Evolutionary conservation across 1,140 invertebrate species (phyloP).

Genomic region (Bombus waltoni): DNA sequence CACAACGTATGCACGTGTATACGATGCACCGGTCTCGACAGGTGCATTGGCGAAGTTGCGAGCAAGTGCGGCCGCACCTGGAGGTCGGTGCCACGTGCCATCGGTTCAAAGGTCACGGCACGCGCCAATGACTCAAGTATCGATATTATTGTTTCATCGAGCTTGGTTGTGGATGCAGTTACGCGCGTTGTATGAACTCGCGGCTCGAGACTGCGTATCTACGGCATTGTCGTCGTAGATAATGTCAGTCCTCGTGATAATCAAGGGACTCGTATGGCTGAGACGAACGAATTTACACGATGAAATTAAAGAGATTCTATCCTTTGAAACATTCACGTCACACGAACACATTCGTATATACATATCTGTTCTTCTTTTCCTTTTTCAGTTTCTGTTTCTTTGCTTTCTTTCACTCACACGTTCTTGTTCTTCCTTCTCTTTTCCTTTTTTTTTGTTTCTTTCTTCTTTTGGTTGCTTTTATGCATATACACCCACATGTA

Average conservation of each 20-base stretch:
- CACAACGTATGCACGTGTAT: slow-evolving; percentile 26
- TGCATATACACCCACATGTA: slow-evolving; percentile 34
- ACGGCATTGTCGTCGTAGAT: background rate
- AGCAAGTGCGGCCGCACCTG: slow-evolving; percentile 25
- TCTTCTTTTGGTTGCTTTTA: slow-evolving; percentile 1
- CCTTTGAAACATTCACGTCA: background rate
- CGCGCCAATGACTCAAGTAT: slow-evolving; percentile 31
- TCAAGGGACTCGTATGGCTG: background rate
- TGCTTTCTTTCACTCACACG: background rate
- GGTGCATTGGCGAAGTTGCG: slow-evolving; percentile 3
- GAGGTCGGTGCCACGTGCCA: slow-evolving; percentile 42
- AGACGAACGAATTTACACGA: background rate
- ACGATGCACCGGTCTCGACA: slow-evolving; percentile 18
- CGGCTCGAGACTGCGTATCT: background rate
- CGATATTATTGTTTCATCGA: slow-evolving; percentile 38
- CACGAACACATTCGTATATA: background rate
- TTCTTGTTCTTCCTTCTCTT: background rate
- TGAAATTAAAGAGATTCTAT: background rate
- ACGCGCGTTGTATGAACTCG: background rate
- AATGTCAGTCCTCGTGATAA: background rate
- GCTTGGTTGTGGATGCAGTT: background rate
- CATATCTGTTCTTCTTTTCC: background rate
- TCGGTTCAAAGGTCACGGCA: slow-evolving; percentile 56
- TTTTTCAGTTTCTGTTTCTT: slow-evolving; percentile 1
- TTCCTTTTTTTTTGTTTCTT: background rate